Percentiles rank a stretch among this genome's conserved stretches.
phyloP scores from a whole-genome alignment of 2,113 vertebrate species.

The Acrocephalus kingi region DNA sequence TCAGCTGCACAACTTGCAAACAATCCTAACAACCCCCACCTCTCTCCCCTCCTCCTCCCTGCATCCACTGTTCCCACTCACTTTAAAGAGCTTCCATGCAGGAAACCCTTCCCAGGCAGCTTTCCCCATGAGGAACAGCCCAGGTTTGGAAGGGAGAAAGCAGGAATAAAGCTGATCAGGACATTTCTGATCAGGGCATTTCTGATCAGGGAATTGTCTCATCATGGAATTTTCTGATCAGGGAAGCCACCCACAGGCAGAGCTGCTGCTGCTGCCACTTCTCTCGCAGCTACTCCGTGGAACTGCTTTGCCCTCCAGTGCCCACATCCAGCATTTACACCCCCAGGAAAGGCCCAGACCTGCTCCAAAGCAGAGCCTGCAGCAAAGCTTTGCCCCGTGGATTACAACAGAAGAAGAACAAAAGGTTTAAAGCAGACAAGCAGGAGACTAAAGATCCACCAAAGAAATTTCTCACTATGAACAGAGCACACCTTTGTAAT shows the following conservation, averaged over 20 bases:
- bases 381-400: neutral
- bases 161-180: neutral
- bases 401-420: neutral
- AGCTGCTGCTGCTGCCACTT: neutral
- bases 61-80: neutral
- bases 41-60: neutral
- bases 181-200: neutral
- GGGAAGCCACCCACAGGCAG: neutral
- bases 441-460: neutral
- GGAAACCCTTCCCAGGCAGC: neutral
- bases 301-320: slow-evolving; percentile 46
- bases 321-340: neutral
- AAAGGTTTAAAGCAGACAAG: neutral
- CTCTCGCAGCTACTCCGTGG: neutral
- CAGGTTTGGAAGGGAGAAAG: neutral
- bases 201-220: neutral
- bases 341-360: neutral
- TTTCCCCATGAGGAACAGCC: neutral
- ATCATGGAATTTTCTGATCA: neutral
- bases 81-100: neutral
- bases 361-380: neutral
- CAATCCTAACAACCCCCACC: accelerated
- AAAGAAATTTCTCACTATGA: neutral
- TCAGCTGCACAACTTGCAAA: neutral
- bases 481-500: neutral